These are phyloP conservation scores for Microvelia longipes DNA, from an alignment of 1,140 invertebrate genomes.

Conservation along the genomic window DNA sequence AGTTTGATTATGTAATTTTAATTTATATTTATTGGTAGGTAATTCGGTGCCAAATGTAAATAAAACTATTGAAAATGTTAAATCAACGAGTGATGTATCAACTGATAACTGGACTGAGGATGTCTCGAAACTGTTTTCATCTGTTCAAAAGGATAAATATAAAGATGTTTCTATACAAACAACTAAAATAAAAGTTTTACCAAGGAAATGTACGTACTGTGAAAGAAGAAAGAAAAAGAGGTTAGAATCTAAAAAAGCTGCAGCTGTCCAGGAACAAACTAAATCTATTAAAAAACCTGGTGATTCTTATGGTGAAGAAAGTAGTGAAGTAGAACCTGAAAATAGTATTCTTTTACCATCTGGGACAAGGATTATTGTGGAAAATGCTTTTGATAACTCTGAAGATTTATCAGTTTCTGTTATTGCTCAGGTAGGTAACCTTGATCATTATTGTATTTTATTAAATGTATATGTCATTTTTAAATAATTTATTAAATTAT, in stretches of 20 bases:
- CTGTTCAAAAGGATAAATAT: not conserved
- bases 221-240: conserved; percentile 1
- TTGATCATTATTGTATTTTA: no score
- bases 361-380: not conserved
- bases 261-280: no score
- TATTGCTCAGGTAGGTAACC: not conserved
- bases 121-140: not conserved
- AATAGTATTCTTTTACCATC: not conserved
- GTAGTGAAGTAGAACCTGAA: not conserved
- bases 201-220: not conserved
- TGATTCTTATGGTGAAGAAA: not conserved
- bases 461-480: no score
- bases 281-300: no score
- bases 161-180: not conserved
- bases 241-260: not conserved
- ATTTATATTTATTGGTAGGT: no score
- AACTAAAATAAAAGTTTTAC: not conserved
- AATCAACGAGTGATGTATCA: not conserved
- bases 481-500: no score
- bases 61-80: not conserved
- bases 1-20: no score
- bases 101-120: not conserved
- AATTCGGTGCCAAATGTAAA: not conserved
- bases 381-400: not conserved
- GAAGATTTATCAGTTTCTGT: not conserved